phyloP scores from a whole-genome alignment of 1,140 invertebrate genomes.

The Metaphire vulgaris region DNA sequence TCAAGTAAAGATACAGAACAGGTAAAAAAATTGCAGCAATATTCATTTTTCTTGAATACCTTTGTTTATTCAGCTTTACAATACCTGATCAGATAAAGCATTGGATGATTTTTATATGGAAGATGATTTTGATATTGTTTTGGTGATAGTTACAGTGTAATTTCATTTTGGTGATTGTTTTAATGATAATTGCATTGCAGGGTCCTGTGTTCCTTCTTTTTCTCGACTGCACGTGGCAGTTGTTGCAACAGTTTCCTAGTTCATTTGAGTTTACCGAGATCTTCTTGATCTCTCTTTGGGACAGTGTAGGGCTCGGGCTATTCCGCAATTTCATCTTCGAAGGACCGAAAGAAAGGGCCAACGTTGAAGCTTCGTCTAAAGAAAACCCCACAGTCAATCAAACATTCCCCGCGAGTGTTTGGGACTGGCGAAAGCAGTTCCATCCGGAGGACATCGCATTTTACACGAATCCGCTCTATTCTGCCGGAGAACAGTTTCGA shows the following conservation, averaged over 20 bases:
- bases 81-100: too few species aligned
- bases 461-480: slow-evolving; percentile 48
- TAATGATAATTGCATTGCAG: too few species aligned
- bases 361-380: background rate
- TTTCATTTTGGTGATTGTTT: too few species aligned
- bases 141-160: too few species aligned
- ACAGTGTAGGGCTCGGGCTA: slow-evolving; percentile 73
- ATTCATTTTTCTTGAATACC: too few species aligned
- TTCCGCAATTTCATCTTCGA: slow-evolving; percentile 91
- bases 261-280: slow-evolving; percentile 86
- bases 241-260: slow-evolving; percentile 75
- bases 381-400: background rate
- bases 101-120: too few species aligned
- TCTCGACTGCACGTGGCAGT: slow-evolving; percentile 87
- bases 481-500: background rate
- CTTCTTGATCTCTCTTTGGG: slow-evolving; percentile 84
- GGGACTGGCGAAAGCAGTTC: slow-evolving; percentile 47
- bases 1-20: too few species aligned
- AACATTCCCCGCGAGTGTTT: slow-evolving; percentile 32
- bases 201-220: slow-evolving; percentile 82
- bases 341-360: slow-evolving; percentile 48
- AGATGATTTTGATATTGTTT: too few species aligned
- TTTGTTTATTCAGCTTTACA: too few species aligned
- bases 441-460: slow-evolving; percentile 38
- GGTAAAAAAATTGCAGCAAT: too few species aligned